phyloP scores from a whole-genome alignment of 1,140 invertebrate species.

The Lasioglossum baleicum region DNA sequence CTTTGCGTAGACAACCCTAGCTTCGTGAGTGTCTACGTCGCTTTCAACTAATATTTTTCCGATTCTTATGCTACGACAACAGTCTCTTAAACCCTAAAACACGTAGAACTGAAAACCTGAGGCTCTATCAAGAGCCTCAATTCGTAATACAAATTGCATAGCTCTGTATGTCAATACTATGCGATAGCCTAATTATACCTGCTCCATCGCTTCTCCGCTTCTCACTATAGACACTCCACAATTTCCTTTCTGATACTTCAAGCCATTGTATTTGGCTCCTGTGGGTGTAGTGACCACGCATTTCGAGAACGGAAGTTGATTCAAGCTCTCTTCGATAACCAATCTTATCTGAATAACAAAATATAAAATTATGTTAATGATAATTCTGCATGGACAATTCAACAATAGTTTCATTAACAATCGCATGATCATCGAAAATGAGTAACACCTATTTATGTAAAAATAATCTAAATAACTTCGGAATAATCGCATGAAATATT shows the following conservation, averaged over 20 bases:
- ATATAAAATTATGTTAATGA: not conserved
- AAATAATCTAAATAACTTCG: too few species aligned
- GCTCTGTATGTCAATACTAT: not conserved
- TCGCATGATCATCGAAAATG: too few species aligned
- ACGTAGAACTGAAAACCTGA: not conserved
- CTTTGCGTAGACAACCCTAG: conserved; percentile 97
- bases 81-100: conserved; percentile 92
- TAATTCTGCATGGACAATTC: not conserved
- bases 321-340: conserved; percentile 98
- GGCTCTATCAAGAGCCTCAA: too few species aligned
- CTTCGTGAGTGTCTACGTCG: conserved; percentile 97
- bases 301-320: conserved; percentile 96
- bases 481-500: not conserved
- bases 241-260: conserved; percentile 97
- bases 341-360: conserved; percentile 80
- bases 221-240: conserved; percentile 99
- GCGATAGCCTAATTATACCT: conserved; percentile 78
- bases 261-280: conserved; percentile 92
- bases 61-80: conserved; percentile 97
- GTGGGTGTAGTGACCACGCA: conserved; percentile 96
- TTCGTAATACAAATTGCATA: not conserved
- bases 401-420: too few species aligned
- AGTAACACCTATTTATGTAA: too few species aligned
- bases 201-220: conserved; percentile 98
- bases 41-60: conserved; percentile 99